Evolutionary conservation across 2,113 vertebrate species (phyloP).

Genomic region (Gymnorhina tibicen): DNA sequence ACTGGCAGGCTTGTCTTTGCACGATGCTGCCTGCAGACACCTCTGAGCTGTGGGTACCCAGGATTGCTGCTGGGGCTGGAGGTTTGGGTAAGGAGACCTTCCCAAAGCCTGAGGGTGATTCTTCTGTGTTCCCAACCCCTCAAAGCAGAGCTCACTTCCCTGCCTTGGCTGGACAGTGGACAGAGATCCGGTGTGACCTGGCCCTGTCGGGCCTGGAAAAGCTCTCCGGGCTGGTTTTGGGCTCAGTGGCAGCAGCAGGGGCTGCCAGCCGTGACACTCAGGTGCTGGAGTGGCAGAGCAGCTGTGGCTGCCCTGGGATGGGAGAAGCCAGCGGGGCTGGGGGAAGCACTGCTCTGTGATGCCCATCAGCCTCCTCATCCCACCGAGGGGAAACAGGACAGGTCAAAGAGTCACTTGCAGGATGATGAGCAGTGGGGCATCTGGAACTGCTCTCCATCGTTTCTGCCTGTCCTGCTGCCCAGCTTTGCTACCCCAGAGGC

Average conservation of each 20-base stretch:
- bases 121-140: neutral
- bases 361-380: accelerated
- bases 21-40: neutral
- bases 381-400: accelerated
- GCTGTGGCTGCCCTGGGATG: neutral
- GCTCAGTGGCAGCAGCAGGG: neutral
- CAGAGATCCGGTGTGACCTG: neutral
- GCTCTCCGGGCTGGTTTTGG: neutral
- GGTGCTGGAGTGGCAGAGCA: neutral
- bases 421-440: neutral
- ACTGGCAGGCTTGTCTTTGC: neutral
- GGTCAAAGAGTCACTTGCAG: neutral
- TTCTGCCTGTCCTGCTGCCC: neutral
- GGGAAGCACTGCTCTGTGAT: accelerated
- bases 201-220: neutral
- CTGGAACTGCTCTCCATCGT: neutral
- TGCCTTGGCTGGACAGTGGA: accelerated
- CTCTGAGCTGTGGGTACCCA: neutral
- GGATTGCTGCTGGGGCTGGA: neutral
- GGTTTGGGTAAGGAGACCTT: neutral
- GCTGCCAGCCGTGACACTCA: accelerated
- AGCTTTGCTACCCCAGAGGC: neutral
- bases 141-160: neutral
- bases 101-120: neutral
- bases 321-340: neutral